Percentiles rank a stretch among this genome's conserved stretches.
These are phyloP conservation scores for Diachasma alloeum DNA, from an alignment of 1,140 invertebrate species.

Conservation along the genomic window DNA sequence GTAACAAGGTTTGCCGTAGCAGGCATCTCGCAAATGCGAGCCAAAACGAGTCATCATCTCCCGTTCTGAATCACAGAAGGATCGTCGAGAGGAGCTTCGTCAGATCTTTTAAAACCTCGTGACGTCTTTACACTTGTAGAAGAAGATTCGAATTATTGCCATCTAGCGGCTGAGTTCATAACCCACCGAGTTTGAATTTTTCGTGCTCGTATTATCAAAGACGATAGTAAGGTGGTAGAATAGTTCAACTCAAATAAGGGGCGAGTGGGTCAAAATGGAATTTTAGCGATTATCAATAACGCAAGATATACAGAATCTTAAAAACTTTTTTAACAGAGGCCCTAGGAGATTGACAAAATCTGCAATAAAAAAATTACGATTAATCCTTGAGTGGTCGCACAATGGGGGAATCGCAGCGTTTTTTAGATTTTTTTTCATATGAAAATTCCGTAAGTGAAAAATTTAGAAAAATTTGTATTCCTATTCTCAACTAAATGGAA, in stretches of 20 bases:
- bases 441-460: too few species aligned
- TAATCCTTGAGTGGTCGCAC: too few species aligned
- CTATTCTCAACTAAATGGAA: too few species aligned
- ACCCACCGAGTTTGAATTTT: background rate
- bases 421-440: too few species aligned
- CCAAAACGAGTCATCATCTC: conserved; percentile 53
- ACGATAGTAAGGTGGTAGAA: background rate
- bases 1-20: conserved; percentile 52
- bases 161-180: conserved; percentile 30
- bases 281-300: too few species aligned
- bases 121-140: conserved; percentile 20
- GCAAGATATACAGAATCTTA: too few species aligned
- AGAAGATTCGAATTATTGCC: conserved; percentile 28
- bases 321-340: too few species aligned
- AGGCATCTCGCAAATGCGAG: conserved; percentile 56
- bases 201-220: background rate
- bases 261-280: too few species aligned
- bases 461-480: too few species aligned
- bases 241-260: background rate
- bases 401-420: too few species aligned
- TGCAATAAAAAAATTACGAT: too few species aligned
- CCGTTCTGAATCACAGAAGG: conserved; percentile 55
- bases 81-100: conserved; percentile 29
- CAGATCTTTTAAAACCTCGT: conserved; percentile 24
- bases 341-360: too few species aligned